Evolutionary conservation across 2,888 invertebrate genomes (phyloP), one percentile per base, ranked within the genome.

Genomic region (Orthosia gracilis): DNA sequence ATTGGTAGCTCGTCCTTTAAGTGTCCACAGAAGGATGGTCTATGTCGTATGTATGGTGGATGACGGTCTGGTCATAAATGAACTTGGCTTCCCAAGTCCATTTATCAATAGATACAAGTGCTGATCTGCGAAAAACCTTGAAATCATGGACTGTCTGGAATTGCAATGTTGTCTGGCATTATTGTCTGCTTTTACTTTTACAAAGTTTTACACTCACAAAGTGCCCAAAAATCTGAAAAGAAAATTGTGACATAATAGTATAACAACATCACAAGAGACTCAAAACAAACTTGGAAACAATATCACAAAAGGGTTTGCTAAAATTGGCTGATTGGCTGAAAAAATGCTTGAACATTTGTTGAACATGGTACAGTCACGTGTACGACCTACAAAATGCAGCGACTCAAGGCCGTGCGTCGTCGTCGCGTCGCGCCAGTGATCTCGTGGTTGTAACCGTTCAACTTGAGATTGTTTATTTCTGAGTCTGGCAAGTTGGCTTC

Each of bases 381-480:
- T 73, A 58, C 23, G 68, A 58, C 80, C 80, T 66, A 80, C 67
- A 80, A 80, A 83, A 50, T 61, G 73, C 68, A 62, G 50, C 49
- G 66, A 13, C 40, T 54, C 80, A 80, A 80, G 83, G 80, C 15
- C 76, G 47, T 26, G 18, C 45, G 31, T 31, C 31, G 31, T 26
- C 7, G 70, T 13, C 73, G 75, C 69, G 79, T 68, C 76, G 59
- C 50, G 45, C 50, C n/a, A 45, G 13, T 31, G 17, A 13, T 31
- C 18, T 55, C 40, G 21, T 23, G 69, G 13, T 13, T 31, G 31
- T 31, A 21, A 52, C n/a, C 31, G 13, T 62, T 66, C 55, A 31
- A 79, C 47, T 81, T 31, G n/a, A 23, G 13, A 49, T 82, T 77
- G 78, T 79, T 71, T 82, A 63, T 79, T 70, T 70, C 58, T 49